Percentiles rank a stretch among this genome's conserved stretches.
phyloP scores from a whole-genome alignment of 2,888 invertebrate genomes.

The Dicyrtoma fusca region DNA sequence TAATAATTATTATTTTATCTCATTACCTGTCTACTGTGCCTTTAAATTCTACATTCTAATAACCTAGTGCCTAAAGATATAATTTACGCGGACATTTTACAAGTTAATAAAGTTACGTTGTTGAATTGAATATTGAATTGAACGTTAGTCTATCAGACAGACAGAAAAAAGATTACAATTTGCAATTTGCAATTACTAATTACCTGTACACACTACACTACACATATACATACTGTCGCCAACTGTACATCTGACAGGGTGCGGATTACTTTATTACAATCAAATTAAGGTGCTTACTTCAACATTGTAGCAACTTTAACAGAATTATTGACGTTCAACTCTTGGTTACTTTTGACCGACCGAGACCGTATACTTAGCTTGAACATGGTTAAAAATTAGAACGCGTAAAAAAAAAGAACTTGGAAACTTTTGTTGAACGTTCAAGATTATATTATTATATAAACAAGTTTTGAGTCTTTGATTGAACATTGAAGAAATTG shows the following conservation, averaged over 20 bases:
- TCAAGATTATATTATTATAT: background rate
- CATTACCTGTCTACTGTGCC: background rate
- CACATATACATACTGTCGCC: no score
- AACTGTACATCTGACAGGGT: no score
- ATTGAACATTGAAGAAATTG: background rate
- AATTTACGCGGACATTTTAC: background rate
- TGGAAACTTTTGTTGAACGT: background rate
- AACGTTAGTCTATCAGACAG: no score
- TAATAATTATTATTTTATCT: background rate
- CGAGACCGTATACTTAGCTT: background rate
- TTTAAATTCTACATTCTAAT: no score
- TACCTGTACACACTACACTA: no score
- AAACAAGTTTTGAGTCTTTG: constrained; percentile 7
- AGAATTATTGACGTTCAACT: background rate
- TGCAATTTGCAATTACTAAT: no score
- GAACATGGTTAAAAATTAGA: constrained; percentile 6
- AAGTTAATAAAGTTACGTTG: constrained; percentile 2
- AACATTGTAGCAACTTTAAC: background rate
- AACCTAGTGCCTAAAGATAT: constrained; percentile 17
- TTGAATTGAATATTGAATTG: no score
- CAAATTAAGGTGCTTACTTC: no score
- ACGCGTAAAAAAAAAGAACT: constrained; percentile 4
- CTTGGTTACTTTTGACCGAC: background rate
- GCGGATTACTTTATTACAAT: no score
- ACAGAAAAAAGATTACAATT: no score